Evolutionary conservation across 2,797 vertebrate genomes (phyloP), one percentile per base, ranked within the genome.

Genomic region (Micropoecilia bifurca): DNA sequence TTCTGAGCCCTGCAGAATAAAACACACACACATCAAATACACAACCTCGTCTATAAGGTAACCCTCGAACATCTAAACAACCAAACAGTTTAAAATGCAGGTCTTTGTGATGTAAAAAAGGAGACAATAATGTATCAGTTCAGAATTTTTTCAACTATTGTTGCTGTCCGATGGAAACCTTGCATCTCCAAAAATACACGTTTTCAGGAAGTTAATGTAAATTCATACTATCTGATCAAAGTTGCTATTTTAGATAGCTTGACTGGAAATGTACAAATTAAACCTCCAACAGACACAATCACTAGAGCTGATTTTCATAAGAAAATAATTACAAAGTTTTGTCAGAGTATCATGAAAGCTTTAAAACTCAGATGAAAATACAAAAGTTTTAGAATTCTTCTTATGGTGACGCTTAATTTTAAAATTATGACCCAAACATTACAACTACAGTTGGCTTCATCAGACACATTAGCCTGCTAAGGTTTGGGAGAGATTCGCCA

Each of bases 1-100:
- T 99, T 99, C 96, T 99, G 99, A 92, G 97, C 98, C 98, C 98
- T 99, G 93, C 79, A 66, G 82, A 79, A 84, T 39, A 8, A 82
- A 84, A 92, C 74, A 66, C 68, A 61, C 68, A 89, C 16, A 16
- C 30, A 39, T 87, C 76, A 90, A 76, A 84, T 36, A 66, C 41
- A 48, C 50, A 18, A 20, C 39, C 18, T 16, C 28, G 8, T 2
- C 18, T 22, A 18, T 9, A 8, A 46, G 73, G 50, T 8, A 59
- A 30, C 20, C 77, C 76, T 30, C 50, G 28, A 69, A 28, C 43
- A 50, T n/a, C 80, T 30, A 43, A 74, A 30, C 83, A 83, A 77
- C 36, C 83, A 83, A 77, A 30, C 12, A 71, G 81, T 1, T 71
- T 71, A 46, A 71, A 46, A 71, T 46, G 68, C 22, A 41, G 33